phyloP scores from a whole-genome alignment of 2,797 vertebrate species.

The Scleropages formosus region DNA sequence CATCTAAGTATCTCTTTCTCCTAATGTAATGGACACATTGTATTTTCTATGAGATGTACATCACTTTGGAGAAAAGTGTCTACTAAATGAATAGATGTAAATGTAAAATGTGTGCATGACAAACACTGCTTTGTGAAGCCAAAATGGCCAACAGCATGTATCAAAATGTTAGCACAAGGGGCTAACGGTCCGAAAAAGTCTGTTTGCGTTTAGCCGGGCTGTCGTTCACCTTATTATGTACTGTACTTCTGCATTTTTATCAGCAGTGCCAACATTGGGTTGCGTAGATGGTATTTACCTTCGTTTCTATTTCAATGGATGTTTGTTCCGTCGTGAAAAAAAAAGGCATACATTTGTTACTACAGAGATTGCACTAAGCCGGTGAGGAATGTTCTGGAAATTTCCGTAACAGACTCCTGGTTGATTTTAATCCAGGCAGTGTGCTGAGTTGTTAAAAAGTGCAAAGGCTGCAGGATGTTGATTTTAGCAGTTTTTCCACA shows the following conservation, averaged over 20 bases:
- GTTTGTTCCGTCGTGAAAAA: neutral
- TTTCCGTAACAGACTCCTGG: neutral
- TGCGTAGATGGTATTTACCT: no score
- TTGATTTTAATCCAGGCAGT: conserved; percentile 10
- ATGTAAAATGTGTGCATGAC: no score
- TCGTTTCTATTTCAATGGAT: neutral
- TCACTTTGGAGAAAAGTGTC: no score
- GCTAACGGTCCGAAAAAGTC: neutral
- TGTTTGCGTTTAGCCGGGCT: neutral
- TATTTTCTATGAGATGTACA: no score
- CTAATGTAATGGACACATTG: no score
- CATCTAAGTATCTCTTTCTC: no score
- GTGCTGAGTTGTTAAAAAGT: conserved; percentile 35
- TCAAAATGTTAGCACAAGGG: neutral
- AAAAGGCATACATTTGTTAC: neutral
- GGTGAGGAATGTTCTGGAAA: conserved; percentile 9
- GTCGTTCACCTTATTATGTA: no score
- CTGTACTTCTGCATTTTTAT: no score
- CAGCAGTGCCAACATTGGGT: no score
- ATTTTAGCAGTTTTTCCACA: neutral
- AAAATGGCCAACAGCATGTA: neutral
- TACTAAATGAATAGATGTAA: no score
- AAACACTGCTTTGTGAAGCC: conserved; percentile 25
- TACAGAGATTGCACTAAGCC: neutral
- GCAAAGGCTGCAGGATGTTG: neutral